A percentile compares a stretch with the other conserved stretches of the same genome.
These are phyloP conservation scores for Thera britannica DNA, from an alignment of 2,888 invertebrate genomes.

Conservation along the genomic window DNA sequence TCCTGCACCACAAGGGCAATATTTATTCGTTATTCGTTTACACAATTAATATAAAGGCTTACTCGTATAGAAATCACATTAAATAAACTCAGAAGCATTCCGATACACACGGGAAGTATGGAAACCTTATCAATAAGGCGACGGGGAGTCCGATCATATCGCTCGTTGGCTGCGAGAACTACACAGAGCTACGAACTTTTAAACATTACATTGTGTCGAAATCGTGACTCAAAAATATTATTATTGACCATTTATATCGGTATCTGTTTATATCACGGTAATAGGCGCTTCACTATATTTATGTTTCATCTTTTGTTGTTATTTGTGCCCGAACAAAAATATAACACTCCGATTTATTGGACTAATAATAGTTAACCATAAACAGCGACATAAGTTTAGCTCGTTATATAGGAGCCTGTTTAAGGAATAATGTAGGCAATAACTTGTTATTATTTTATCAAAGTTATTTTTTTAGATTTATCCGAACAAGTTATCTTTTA, in stretches of 20 bases:
- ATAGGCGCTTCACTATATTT: conserved; percentile 49
- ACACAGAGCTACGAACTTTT: conserved; percentile 66
- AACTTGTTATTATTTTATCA: conserved; percentile 16
- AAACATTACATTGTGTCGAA: conserved; percentile 67
- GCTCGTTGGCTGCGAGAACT: conserved; percentile 64
- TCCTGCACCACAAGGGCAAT: conserved; percentile 6
- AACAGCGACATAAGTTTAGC: conserved; percentile 29
- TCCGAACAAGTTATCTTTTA: conserved; percentile 12
- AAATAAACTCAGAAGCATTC: conserved; percentile 80
- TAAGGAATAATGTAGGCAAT: conserved; percentile 14
- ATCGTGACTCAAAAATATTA: conserved; percentile 64
- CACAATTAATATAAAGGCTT: conserved; percentile 49
- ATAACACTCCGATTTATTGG: conserved; percentile 39
- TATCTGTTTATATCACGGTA: conserved; percentile 51
- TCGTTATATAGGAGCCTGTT: conserved; percentile 18
- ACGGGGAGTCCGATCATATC: conserved; percentile 82
- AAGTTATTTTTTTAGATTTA: conserved; percentile 7
- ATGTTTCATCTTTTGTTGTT: conserved; percentile 39
- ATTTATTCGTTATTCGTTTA: conserved; percentile 32
- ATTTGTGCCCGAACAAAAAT: conserved; percentile 31
- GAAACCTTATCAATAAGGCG: conserved; percentile 82
- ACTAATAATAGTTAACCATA: conserved; percentile 29
- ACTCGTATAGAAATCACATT: conserved; percentile 68
- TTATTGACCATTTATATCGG: conserved; percentile 51
- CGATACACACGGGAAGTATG: conserved; percentile 79